Evolutionary conservation across 2,888 invertebrate species (phyloP).

Genomic region (Teleogryllus oceanicus): DNA sequence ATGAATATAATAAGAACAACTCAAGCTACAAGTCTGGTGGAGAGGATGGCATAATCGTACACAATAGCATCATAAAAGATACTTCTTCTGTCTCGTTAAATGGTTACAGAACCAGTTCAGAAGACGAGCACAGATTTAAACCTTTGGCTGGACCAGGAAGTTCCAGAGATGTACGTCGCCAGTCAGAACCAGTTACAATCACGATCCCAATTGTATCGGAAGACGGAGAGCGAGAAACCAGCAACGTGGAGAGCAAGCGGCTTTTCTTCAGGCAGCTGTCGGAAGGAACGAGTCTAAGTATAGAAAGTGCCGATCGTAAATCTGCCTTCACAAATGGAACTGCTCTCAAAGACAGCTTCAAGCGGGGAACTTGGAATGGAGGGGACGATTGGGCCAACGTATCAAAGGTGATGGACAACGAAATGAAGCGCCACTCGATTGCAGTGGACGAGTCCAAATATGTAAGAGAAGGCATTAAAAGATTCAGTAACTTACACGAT

Average conservation of each 20-base stretch:
- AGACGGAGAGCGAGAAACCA: slow-evolving; percentile 21
- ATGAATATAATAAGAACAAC: not conserved
- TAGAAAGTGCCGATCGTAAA: slow-evolving; percentile 18
- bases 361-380: slow-evolving; percentile 24
- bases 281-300: slow-evolving; percentile 27
- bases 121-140: slow-evolving; percentile 20
- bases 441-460: slow-evolving; percentile 52
- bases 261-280: slow-evolving; percentile 33
- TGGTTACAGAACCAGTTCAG: not conserved
- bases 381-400: not conserved
- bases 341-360: slow-evolving; percentile 19
- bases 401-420: slow-evolving; percentile 38
- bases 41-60: not conserved
- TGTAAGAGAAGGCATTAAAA: slow-evolving; percentile 25
- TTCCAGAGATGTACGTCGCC: not conserved
- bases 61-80: not conserved
- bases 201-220: slow-evolving; percentile 33
- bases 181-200: slow-evolving; percentile 29
- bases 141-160: not conserved
- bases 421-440: slow-evolving; percentile 55
- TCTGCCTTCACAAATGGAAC: not conserved
- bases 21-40: not conserved
- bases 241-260: slow-evolving; percentile 26
- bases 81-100: not conserved
- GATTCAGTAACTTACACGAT: slow-evolving; percentile 6